Conservation (phyloP, 2,888 invertebrate genomes). For the Eupeodes latifasciatus region DNA sequence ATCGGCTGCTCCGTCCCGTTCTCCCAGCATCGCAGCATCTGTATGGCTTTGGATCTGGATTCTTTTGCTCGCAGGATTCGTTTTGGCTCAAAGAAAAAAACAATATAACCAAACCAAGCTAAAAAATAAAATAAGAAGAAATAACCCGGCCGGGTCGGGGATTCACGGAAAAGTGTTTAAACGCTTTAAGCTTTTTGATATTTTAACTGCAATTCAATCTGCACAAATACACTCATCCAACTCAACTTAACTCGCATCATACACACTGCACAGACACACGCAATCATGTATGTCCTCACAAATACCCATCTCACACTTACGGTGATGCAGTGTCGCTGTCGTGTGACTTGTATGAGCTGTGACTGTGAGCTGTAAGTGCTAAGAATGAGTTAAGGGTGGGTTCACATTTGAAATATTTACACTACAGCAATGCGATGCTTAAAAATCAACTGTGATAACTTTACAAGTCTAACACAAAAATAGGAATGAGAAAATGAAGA, state of each 20-base stretch:
- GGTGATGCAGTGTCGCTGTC: constrained; percentile 38
- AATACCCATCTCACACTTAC: constrained; percentile 45
- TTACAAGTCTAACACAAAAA: constrained; percentile 18
- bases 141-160: constrained; percentile 19
- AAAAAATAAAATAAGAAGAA: neutral
- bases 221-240: constrained; percentile 45
- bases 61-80: constrained; percentile 35
- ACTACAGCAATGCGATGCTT: constrained; percentile 69
- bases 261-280: constrained; percentile 11
- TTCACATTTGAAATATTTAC: constrained; percentile 72
- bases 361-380: neutral
- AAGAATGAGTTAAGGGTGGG: constrained; percentile 35
- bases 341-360: neutral
- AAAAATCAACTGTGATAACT: constrained; percentile 65
- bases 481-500: neutral
- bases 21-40: neutral
- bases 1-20: constrained; percentile 33
- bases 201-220: constrained; percentile 75
- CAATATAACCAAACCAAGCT: neutral
- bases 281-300: constrained; percentile 31
- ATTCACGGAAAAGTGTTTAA: constrained; percentile 69
- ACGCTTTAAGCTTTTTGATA: constrained; percentile 71
- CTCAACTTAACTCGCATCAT: neutral
- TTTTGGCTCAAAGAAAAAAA: constrained; percentile 21
- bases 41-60: neutral